Evolutionary conservation across 2,113 vertebrate species (phyloP), one percentile per base, ranked within the genome.

Genomic region (Ranitomeya variabilis): DNA sequence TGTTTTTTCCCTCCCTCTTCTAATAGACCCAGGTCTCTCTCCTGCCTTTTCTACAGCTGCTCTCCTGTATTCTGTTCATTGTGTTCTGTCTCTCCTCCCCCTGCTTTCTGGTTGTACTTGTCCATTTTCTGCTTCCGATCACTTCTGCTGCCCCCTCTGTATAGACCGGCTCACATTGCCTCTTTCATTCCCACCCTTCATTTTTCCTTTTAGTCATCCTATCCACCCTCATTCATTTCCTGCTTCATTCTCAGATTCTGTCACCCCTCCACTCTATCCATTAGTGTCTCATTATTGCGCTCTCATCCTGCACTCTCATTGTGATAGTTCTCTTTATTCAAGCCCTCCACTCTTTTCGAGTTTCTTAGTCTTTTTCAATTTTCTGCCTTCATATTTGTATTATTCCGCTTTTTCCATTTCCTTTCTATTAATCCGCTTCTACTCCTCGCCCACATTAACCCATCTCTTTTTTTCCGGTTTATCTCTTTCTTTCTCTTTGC

Each of bases 11-110:
- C 62, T 74, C 80, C 23, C 54, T 80, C 57, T 79, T 83, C 51
- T 88, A 88, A 74, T 62, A 88, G 67, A 78, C 55, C 80, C 81
- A 64, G 79, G 7, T 69, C 45, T 73, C 59, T 16, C 23, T 84
- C 51, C 73, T 66, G 57, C 87, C 12, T 54, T 80, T 54, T 81
- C 67, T 66, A 19, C 5, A 62, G 37, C 19, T n/a, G 59, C 21
- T 79, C 74, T 80, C 37, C 71, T 87, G 23, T 12, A 80, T 80
- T 87, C 77, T 26, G 55, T 54, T 51, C 55, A 57, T 59, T 74
- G 23, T 84, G 62, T 74, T 85, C 23, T 77, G 54, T 67, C 51
- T 87, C 78, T 87, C 59, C n/a, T 69, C 64, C 64, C 60, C 59
- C 62, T 57, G 74, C 31, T 77, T 51, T 86, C 57, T 19, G 60